A percentile compares a stretch with the other conserved stretches of the same genome.
These are phyloP conservation scores for Rousettus leschenaultii DNA, from an alignment of 2,113 vertebrate genomes.

Conservation along the genomic window DNA sequence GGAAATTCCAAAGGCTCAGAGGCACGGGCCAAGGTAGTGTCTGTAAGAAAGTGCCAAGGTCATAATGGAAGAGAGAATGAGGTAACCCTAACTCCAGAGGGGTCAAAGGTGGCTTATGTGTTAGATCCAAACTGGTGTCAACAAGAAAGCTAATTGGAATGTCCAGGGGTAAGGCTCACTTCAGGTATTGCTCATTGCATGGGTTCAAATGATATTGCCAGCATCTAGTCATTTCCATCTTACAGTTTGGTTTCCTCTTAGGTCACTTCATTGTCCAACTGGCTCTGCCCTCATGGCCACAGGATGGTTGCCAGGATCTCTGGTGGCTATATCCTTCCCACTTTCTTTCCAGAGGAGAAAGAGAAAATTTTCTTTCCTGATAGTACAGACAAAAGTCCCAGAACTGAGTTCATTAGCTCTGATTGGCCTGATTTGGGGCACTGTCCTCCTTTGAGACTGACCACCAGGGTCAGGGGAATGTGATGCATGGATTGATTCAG, in stretches of 20 bases:
- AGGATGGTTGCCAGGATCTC: conserved; percentile 12
- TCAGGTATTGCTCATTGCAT: not conserved
- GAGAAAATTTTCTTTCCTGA: not conserved
- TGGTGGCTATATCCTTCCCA: not conserved
- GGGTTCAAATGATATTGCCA: not conserved
- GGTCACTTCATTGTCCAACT: not conserved
- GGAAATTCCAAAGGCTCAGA: not conserved
- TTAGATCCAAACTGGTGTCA: not conserved
- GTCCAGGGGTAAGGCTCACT: not conserved
- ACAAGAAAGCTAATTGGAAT: not conserved
- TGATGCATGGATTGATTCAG: not conserved
- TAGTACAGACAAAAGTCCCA: not conserved
- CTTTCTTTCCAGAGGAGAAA: not conserved
- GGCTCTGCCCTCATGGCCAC: not conserved
- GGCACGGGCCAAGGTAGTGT: not conserved
- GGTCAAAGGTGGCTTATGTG: not conserved
- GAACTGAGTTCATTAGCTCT: not conserved
- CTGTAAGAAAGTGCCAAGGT: not conserved
- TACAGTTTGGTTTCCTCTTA: not conserved
- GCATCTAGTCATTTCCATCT: not conserved
- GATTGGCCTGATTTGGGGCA: not conserved
- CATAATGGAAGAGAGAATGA: not conserved
- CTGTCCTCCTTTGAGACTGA: not conserved
- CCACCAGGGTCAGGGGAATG: not conserved
- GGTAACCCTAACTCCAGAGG: not conserved